phyloP scores from a whole-genome alignment of 2,113 vertebrate species.

The Dasyprocta punctata region DNA sequence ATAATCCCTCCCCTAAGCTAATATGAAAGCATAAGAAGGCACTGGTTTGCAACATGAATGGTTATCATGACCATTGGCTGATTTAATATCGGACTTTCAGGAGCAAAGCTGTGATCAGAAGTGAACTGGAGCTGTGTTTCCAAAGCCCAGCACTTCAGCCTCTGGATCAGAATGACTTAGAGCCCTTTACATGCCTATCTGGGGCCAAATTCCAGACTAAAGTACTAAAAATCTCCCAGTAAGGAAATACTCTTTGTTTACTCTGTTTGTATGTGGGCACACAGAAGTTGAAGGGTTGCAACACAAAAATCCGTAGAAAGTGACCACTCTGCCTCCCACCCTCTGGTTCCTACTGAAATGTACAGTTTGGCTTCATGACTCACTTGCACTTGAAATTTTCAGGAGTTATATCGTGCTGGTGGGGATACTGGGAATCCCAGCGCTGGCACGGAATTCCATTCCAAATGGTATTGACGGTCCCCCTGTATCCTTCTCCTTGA shows the following conservation, averaged over 20 bases:
- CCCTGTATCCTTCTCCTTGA: constrained; percentile 93
- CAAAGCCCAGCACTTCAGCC: background rate
- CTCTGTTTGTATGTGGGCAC: background rate
- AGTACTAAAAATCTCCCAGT: background rate
- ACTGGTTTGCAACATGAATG: background rate
- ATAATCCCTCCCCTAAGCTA: background rate
- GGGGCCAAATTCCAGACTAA: background rate
- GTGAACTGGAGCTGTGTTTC: background rate
- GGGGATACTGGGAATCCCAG: constrained; percentile 97
- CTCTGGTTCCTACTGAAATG: background rate
- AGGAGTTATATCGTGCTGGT: constrained; percentile 93
- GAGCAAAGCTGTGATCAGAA: constrained; percentile 14
- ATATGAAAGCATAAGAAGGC: constrained; percentile 3
- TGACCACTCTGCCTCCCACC: background rate
- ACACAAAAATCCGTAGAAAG: constrained; percentile 5
- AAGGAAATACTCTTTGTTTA: background rate
- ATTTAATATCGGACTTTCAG: background rate
- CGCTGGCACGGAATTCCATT: constrained; percentile 93
- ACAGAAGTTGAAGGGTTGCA: background rate
- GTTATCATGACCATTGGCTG: background rate
- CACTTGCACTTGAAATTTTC: constrained; percentile 98
- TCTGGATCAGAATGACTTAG: background rate
- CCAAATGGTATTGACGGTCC: constrained; percentile 88
- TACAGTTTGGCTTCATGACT: constrained; percentile 80
- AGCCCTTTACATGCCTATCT: background rate